Evolutionary conservation across 2,888 invertebrate genomes (phyloP).

Genomic region (Hybos culiciformis): DNA sequence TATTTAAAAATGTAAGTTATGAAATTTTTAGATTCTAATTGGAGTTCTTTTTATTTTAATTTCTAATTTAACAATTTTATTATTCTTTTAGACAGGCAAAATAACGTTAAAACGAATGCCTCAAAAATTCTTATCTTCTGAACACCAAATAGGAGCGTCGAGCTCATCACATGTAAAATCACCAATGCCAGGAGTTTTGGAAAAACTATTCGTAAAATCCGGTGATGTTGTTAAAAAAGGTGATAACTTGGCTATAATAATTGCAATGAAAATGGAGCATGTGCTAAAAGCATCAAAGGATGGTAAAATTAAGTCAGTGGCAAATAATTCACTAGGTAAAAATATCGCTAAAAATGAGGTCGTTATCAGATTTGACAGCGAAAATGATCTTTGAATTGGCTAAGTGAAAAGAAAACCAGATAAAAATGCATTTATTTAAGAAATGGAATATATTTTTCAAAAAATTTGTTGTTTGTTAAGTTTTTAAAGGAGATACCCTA

Average conservation of each 20-base stretch:
- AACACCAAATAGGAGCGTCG: slow-evolving; percentile 28
- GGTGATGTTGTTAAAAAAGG: slow-evolving; percentile 77
- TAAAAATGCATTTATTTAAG: too few relatives aligned
- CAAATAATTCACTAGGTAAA: slow-evolving; percentile 59
- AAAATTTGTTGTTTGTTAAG: too few relatives aligned
- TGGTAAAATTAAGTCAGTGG: slow-evolving; percentile 60
- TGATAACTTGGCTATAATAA: slow-evolving; percentile 82
- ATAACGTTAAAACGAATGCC: slow-evolving; percentile 47
- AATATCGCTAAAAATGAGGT: slow-evolving; percentile 64
- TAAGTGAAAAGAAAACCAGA: too few relatives aligned
- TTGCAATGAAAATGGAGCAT: slow-evolving; percentile 99
- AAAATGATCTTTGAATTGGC: slow-evolving; percentile 11
- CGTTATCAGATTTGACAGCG: slow-evolving; percentile 43
- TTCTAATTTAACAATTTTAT: background rate
- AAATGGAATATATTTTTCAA: too few relatives aligned
- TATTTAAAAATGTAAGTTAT: slow-evolving; percentile 46
- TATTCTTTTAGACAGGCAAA: slow-evolving; percentile 48
- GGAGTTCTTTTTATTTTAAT: background rate
- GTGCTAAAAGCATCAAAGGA: slow-evolving; percentile 72
- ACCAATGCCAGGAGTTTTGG: slow-evolving; percentile 94
- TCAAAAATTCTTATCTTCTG: slow-evolving; percentile 42
- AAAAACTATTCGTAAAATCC: slow-evolving; percentile 69
- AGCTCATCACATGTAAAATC: slow-evolving; percentile 54
- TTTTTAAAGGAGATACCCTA: too few relatives aligned
- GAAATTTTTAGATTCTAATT: background rate